phyloP scores from a whole-genome alignment of 1,140 invertebrate genomes.

The Galleria mellonella region DNA sequence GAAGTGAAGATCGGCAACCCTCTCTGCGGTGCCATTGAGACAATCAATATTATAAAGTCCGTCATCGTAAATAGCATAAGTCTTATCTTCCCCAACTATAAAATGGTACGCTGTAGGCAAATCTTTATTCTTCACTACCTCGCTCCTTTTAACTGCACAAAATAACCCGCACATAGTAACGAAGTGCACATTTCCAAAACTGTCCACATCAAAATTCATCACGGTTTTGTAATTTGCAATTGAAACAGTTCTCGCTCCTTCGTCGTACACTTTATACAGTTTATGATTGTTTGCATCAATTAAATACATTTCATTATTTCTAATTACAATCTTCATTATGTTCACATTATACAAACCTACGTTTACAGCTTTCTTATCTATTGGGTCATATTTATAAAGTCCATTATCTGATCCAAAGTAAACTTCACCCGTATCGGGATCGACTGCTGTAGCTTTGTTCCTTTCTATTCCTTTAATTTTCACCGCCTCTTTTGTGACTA shows the following conservation, averaged over 20 bases:
- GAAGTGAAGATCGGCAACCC: slow-evolving; percentile 41
- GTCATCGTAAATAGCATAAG: slow-evolving; percentile 37
- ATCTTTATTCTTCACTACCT: slow-evolving; percentile 48
- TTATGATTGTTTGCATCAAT: slow-evolving; percentile 57
- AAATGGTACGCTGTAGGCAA: slow-evolving; percentile 47
- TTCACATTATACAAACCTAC: slow-evolving; percentile 58
- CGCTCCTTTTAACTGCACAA: slow-evolving; percentile 35
- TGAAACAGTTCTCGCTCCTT: slow-evolving; percentile 24
- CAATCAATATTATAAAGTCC: slow-evolving; percentile 50
- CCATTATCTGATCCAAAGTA: slow-evolving; percentile 63
- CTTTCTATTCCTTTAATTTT: slow-evolving; percentile 52
- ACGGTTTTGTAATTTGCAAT: slow-evolving; percentile 43
- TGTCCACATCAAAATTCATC: slow-evolving; percentile 55
- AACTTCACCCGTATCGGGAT: slow-evolving; percentile 44
- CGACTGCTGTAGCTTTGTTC: slow-evolving; percentile 58
- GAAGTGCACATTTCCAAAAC: slow-evolving; percentile 44
- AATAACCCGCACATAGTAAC: slow-evolving; percentile 56
- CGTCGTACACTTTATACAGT: slow-evolving; percentile 45
- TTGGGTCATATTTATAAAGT: slow-evolving; percentile 50
- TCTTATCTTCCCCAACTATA: slow-evolving; percentile 38
- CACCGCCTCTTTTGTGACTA: slow-evolving; percentile 38
- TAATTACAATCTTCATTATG: slow-evolving; percentile 51
- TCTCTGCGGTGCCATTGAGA: slow-evolving; percentile 45
- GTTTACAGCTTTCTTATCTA: slow-evolving; percentile 35
- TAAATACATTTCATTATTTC: slow-evolving; percentile 52